Evolutionary conservation across 2,888 invertebrate species (phyloP), one percentile per base, ranked within the genome.

Genomic region (Ecliptopera silaceata): DNA sequence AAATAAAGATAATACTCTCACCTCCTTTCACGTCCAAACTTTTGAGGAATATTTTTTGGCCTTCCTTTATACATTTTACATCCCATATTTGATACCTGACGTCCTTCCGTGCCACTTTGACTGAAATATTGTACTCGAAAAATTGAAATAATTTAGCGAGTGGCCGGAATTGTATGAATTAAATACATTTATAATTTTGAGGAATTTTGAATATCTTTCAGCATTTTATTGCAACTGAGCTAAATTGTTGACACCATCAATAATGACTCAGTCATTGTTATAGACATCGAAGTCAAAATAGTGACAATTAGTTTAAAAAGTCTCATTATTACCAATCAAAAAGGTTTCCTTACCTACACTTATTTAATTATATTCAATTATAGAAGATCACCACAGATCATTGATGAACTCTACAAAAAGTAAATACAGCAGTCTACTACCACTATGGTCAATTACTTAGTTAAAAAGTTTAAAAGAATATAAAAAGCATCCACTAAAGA

Each of bases 11-110:
- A 11, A 0, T n/a, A 12, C 34, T 15, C 82, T 71, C 66, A 87
- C 90, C 82, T 59, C 90, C 90, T 79, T 86, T 90, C 69, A 68
- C 72, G 63, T 84, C 79, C 69, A 91, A 80, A 64, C 59, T 85
- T 75, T 81, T 88, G 61, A 91, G 52, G 70, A 86, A 91, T 41
- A 59, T 66, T 59, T 66, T 87, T 78, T 91, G 90, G n/a, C 90
- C 90, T 56, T 88, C 86, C 76, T 77, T 90, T 69, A 77, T 56
- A 70, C 80, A 81, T 63, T 77, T 83, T 67, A 89, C 78, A 63
- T 84, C 82, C 90, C 90, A 91, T 89, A 83, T 74, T 80, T 88
- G 87, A 66, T 80, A 89, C 63, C 78, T 82, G 38, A 63, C 69
- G 61, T 73, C 74, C 64, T 75, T 81, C 22, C 75, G 84, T 79